Percentiles rank a stretch among this genome's conserved stretches.
These are phyloP conservation scores for Bothrops jararaca DNA, from an alignment of 2,113 vertebrate species.

Conservation along the genomic window DNA sequence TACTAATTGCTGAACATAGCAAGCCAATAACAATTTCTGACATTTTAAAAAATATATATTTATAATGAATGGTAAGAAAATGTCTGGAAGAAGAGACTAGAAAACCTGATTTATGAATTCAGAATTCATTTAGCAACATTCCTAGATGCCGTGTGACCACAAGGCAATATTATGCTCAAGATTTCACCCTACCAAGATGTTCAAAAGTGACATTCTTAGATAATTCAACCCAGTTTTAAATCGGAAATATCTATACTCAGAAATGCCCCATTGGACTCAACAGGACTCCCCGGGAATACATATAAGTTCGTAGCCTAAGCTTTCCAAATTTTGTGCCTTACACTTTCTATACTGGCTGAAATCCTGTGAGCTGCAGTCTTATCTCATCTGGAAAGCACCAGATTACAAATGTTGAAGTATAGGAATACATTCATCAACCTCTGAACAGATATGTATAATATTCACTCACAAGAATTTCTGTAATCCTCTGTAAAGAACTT, in stretches of 20 bases:
- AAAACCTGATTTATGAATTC: background rate
- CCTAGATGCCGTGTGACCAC: background rate
- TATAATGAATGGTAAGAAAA: background rate
- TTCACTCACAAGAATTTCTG: background rate
- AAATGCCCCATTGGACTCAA: background rate
- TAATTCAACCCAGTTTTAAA: background rate
- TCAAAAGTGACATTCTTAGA: background rate
- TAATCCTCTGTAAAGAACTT: background rate
- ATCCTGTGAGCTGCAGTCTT: background rate
- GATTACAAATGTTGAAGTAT: background rate
- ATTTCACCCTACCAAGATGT: background rate
- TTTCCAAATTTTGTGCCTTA: background rate
- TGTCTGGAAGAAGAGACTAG: background rate
- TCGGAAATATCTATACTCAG: background rate
- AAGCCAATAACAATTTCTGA: constrained; percentile 5
- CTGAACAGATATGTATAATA: background rate
- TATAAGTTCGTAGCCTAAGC: background rate
- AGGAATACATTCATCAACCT: background rate
- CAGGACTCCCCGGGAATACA: background rate
- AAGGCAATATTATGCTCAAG: background rate
- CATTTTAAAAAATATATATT: background rate
- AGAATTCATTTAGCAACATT: background rate
- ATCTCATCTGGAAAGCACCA: background rate
- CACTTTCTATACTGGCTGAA: background rate
- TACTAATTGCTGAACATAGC: constrained; percentile 9